phyloP scores from a whole-genome alignment of 2,113 vertebrate species.

The Mesitornis unicolor region DNA sequence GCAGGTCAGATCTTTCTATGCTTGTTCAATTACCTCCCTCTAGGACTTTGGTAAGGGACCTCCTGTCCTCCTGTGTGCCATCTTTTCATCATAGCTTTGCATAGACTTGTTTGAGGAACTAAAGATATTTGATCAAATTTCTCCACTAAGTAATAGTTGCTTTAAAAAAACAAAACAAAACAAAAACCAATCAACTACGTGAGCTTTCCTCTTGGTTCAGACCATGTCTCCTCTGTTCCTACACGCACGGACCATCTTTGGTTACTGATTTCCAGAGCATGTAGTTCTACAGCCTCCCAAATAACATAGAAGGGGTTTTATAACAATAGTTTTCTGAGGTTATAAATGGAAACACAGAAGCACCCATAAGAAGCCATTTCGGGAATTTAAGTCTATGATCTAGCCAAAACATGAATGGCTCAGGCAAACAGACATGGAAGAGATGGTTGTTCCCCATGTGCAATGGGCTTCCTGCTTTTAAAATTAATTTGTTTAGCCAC shows the following conservation, averaged over 20 bases:
- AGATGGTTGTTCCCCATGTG: background rate
- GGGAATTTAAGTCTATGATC: background rate
- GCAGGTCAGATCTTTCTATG: background rate
- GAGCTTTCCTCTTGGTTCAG: background rate
- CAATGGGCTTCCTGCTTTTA: background rate
- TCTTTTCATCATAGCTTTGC: background rate
- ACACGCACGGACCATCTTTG: background rate
- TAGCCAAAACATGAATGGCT: background rate
- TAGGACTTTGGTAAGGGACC: background rate
- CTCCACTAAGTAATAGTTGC: background rate
- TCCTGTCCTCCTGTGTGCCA: background rate
- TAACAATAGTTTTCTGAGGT: background rate
- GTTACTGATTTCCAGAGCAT: background rate
- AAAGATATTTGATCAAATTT: background rate
- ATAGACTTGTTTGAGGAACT: background rate
- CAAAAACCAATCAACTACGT: background rate
- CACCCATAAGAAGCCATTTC: background rate
- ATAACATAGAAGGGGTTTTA: background rate
- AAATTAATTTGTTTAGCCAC: background rate
- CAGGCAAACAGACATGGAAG: background rate
- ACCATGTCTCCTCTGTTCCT: background rate
- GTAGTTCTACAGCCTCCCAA: background rate
- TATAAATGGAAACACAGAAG: background rate
- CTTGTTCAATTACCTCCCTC: background rate
- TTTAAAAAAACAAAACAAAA: background rate